Percentiles rank a stretch among this genome's conserved stretches.
Evolutionary conservation across 2,888 invertebrate genomes (phyloP).

Genomic region (Drosophila prostipennis): DNA sequence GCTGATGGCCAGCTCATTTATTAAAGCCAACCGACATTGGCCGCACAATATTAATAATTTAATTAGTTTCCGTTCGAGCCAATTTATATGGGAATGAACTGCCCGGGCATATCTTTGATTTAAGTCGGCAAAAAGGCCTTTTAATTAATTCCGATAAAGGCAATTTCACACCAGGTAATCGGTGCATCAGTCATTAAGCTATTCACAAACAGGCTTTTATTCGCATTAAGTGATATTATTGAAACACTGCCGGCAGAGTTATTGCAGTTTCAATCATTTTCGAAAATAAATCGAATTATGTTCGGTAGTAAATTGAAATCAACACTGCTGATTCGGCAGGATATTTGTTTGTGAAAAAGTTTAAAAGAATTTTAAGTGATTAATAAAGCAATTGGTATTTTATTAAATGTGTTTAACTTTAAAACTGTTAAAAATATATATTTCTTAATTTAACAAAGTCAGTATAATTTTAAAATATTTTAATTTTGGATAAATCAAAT

Average conservation of each 20-base stretch:
- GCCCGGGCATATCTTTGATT: conserved; percentile 22
- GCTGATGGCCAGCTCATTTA: conserved; percentile 54
- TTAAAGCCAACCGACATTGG: conserved; percentile 33
- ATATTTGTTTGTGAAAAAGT: too few species aligned
- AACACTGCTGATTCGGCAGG: background rate
- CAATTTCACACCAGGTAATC: conserved; percentile 22
- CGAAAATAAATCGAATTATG: background rate
- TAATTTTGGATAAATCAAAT: too few species aligned
- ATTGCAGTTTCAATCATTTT: conserved; percentile 4
- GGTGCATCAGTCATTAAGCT: conserved; percentile 8
- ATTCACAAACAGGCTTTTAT: conserved; percentile 5
- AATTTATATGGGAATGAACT: conserved; percentile 40
- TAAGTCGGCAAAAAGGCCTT: conserved; percentile 18
- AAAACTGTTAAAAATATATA: too few species aligned
- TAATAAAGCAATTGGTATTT: too few species aligned
- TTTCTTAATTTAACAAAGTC: too few species aligned
- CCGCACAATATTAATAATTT: conserved; percentile 53
- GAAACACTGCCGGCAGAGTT: conserved; percentile 1
- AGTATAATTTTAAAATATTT: too few species aligned
- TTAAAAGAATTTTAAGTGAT: too few species aligned
- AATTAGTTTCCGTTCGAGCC: conserved; percentile 57
- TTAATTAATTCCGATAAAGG: conserved; percentile 19
- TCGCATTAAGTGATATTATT: conserved; percentile 17
- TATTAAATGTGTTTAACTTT: too few species aligned
- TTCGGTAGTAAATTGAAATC: background rate